These are phyloP conservation scores for Formica aserva DNA, from an alignment of 2,888 invertebrate genomes.

Conservation along the genomic window DNA sequence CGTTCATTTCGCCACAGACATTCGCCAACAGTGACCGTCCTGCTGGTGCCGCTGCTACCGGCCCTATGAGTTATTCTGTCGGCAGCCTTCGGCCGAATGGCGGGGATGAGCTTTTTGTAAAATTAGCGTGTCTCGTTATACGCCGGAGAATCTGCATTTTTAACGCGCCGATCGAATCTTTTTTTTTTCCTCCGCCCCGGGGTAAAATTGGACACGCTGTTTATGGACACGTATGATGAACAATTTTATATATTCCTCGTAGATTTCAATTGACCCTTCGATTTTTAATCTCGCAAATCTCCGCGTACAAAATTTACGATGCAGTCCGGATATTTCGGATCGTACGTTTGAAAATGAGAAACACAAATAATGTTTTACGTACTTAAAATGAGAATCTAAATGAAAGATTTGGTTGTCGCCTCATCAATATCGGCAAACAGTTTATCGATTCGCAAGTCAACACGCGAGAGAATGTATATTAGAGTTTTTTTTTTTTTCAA, in stretches of 20 bases:
- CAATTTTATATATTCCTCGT: slow-evolving; percentile 11
- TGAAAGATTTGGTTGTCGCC: slow-evolving; percentile 8
- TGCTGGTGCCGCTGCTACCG: slow-evolving; percentile 71
- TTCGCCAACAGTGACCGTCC: slow-evolving; percentile 82
- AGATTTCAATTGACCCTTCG: not conserved
- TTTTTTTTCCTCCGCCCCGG: not conserved
- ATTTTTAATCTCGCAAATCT: not conserved
- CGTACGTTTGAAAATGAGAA: not conserved
- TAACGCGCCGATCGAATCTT: slow-evolving; percentile 27
- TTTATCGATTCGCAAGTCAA: slow-evolving; percentile 22
- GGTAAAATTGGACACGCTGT: slow-evolving; percentile 14
- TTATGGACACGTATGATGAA: slow-evolving; percentile 21
- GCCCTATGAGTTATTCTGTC: slow-evolving; percentile 82
- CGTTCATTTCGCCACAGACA: slow-evolving; percentile 85
- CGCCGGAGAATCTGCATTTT: slow-evolving; percentile 64
- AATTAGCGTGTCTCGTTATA: slow-evolving; percentile 80
- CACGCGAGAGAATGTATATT: slow-evolving; percentile 17
- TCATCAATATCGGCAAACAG: slow-evolving; percentile 13
- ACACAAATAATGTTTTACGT: not conserved
- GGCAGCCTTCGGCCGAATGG: slow-evolving; percentile 70
- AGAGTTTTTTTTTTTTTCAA: not conserved
- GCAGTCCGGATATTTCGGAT: not conserved
- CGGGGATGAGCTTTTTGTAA: slow-evolving; percentile 81
- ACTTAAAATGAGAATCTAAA: not conserved
- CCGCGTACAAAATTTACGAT: not conserved